Evolutionary conservation across 2,113 vertebrate genomes (phyloP), one percentile per base, ranked within the genome.

Genomic region (Okapia johnstoni): DNA sequence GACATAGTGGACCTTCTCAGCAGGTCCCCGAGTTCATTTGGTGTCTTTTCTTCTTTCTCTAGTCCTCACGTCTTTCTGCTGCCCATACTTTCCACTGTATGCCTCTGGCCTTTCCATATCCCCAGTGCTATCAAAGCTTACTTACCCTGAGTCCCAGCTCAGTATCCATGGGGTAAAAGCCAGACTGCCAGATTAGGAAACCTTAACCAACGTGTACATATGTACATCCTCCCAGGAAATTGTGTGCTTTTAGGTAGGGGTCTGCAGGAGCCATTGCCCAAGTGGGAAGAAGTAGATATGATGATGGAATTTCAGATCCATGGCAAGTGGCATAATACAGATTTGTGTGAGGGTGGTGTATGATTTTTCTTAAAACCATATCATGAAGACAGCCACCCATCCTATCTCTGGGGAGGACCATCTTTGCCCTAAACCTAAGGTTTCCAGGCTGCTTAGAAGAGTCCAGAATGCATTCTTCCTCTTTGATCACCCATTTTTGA

Each of bases 351-450:
- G 12, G 4, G 25, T 60, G 50, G 26, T 48, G 92, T 84, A 63
- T 54, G 5, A 48, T 88, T 90, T 96, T 95, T 81, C 76, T 97
- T 89, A 90, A 80, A 79, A 73, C 63, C 60, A 9, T 91, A 43
- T 52, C 50, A n/a, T 63, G n/a, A 21, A 80, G 43, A 30, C 11
- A 80, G 26, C 58, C 36, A n/a, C 43, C 40, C 48, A 61, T 55
- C 84, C 60, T 94, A 3, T 86, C 90, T 94, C 36, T 88, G 77
- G 33, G 7, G 55, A 77, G 80, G 33, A 21, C 19, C n/a, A 90
- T n/a, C 30, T 43, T 50, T 73, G 1, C 7, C 58, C 57, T 33
- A 87, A 87, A 76, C 19, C 60, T 81, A 85, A 85, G 50, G 17
- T 91, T 93, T 94, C 23, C 76, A 80, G 61, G 43, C 23, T 79